These are phyloP conservation scores for Coelopa pilipes DNA, from an alignment of 2,888 invertebrate species.

Conservation along the genomic window DNA sequence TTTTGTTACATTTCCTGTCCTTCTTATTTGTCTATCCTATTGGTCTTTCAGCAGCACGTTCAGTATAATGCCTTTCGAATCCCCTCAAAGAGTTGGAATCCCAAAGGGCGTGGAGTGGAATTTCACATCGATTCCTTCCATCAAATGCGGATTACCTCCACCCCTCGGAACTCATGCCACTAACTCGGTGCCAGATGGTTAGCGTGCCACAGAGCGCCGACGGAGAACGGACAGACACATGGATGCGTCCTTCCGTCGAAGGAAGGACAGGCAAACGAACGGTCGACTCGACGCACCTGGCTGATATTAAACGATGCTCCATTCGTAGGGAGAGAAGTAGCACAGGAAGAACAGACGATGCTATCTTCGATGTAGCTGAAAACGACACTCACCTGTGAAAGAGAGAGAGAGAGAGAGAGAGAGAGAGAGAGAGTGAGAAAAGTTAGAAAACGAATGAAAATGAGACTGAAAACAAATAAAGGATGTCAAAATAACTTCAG, in stretches of 20 bases:
- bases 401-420: too few species aligned
- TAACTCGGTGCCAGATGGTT: too few species aligned
- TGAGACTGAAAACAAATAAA: not conserved
- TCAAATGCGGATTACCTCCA: constrained; percentile 8
- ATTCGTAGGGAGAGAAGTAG: constrained; percentile 97
- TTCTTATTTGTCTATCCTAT: too few species aligned
- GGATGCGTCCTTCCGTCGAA: too few species aligned
- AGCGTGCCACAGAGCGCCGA: too few species aligned
- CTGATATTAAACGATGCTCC: constrained; percentile 78
- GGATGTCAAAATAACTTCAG: not conserved
- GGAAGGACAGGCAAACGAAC: too few species aligned
- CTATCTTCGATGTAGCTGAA: constrained; percentile 97
- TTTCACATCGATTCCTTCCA: not conserved
- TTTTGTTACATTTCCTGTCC: too few species aligned
- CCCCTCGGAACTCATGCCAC: too few species aligned
- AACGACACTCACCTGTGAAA: constrained; percentile 75
- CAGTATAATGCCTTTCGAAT: not conserved
- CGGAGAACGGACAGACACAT: too few species aligned
- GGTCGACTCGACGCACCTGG: constrained; percentile 51
- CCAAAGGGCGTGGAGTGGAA: not conserved
- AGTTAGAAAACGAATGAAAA: not conserved
- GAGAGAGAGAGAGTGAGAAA: constrained; percentile 15
- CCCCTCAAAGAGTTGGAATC: not conserved
- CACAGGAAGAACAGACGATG: constrained; percentile 97
- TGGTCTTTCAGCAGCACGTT: too few species aligned